phyloP scores from a whole-genome alignment of 2,888 invertebrate species.

The Aphidoletes aphidimyza region DNA sequence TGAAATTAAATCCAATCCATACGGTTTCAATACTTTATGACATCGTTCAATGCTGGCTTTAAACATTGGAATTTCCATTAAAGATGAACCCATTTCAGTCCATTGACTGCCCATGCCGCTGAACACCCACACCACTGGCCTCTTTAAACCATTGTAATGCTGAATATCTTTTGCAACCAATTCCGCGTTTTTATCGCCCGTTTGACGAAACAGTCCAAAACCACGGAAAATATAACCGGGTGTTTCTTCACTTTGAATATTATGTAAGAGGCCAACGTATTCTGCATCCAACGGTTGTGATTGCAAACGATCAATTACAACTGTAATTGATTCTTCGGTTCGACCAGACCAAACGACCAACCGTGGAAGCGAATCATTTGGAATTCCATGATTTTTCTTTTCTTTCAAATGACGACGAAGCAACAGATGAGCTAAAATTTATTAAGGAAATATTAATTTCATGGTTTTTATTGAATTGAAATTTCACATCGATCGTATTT shows the following conservation, averaged over 20 bases:
- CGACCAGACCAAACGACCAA: slow-evolving; percentile 82
- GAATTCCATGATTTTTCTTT: slow-evolving; percentile 70
- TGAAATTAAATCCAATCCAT: slow-evolving; percentile 73
- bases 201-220: slow-evolving; percentile 70
- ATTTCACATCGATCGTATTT: too few species aligned
- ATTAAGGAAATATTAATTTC: slow-evolving; percentile 68
- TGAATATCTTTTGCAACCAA: slow-evolving; percentile 69
- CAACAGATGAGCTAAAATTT: slow-evolving; percentile 60
- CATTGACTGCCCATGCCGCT: slow-evolving; percentile 93
- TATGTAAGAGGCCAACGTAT: slow-evolving; percentile 71
- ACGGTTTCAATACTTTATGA: slow-evolving; percentile 70
- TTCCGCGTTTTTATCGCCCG: slow-evolving; percentile 59
- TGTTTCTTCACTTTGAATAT: slow-evolving; percentile 71
- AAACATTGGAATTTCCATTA: slow-evolving; percentile 81
- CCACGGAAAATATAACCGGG: slow-evolving; percentile 80
- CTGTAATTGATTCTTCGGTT: slow-evolving; percentile 78
- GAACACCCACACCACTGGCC: slow-evolving; percentile 89
- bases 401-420: slow-evolving; percentile 60
- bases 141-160: slow-evolving; percentile 72
- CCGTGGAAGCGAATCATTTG: slow-evolving; percentile 76
- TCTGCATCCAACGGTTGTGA: slow-evolving; percentile 73
- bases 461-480: slow-evolving; percentile 75
- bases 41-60: slow-evolving; percentile 74
- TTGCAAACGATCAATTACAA: slow-evolving; percentile 73
- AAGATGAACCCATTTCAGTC: slow-evolving; percentile 82